phyloP scores from a whole-genome alignment of 2,113 vertebrate genomes.

The Microcebus tavaratra region DNA sequence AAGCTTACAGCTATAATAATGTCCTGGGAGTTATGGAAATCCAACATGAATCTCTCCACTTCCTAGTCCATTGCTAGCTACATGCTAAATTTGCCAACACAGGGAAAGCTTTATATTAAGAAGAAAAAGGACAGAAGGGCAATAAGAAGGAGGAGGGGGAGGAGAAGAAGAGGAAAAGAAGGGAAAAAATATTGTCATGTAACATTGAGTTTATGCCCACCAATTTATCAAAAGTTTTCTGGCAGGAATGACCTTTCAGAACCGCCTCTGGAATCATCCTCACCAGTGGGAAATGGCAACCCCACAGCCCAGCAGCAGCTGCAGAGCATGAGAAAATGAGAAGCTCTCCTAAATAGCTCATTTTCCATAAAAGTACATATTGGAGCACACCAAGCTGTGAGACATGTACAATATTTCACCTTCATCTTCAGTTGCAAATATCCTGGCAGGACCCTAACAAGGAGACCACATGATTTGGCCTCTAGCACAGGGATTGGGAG shows the following conservation, averaged over 20 bases:
- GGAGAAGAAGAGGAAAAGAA: neutral
- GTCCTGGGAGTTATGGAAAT: neutral
- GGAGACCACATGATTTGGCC: neutral
- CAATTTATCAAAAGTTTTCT: constrained; percentile 7
- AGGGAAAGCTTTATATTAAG: neutral
- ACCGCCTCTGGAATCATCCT: neutral
- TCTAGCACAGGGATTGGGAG: neutral
- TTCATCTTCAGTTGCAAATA: neutral
- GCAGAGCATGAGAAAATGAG: neutral
- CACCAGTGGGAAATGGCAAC: neutral
- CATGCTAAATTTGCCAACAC: neutral
- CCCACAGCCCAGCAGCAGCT: neutral
- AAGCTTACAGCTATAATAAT: neutral
- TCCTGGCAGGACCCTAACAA: neutral
- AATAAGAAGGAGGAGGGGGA: neutral
- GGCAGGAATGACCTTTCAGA: neutral
- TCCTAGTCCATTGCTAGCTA: neutral
- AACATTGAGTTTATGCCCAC: neutral
- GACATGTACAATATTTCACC: neutral
- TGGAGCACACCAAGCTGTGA: neutral
- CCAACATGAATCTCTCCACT: neutral
- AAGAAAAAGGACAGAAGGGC: neutral
- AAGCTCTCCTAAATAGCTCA: neutral
- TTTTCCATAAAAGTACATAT: neutral
- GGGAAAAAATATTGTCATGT: neutral